Evolutionary conservation across 2,797 vertebrate genomes (phyloP).

Genomic region (Ceryle rudis): DNA sequence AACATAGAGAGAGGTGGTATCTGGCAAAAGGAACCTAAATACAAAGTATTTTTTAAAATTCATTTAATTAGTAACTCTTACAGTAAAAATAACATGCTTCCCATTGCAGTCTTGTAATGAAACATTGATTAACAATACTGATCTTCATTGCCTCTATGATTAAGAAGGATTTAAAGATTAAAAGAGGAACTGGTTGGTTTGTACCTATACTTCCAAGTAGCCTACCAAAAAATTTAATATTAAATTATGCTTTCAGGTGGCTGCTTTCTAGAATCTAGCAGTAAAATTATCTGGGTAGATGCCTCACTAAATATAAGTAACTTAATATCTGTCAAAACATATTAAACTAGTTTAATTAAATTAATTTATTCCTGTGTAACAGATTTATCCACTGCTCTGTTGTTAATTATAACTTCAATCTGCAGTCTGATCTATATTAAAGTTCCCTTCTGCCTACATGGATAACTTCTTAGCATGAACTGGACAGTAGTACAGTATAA

Average conservation of each 20-base stretch:
- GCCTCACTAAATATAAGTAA: not conserved
- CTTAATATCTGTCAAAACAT: not conserved
- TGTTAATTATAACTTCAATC: not conserved
- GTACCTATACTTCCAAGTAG: not conserved
- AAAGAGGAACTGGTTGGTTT: not conserved
- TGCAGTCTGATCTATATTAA: not conserved
- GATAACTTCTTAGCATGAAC: not conserved
- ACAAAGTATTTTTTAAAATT: not conserved
- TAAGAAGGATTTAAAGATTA: conserved; percentile 50
- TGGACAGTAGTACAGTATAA: not conserved
- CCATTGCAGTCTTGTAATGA: conserved; percentile 31
- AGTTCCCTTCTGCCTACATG: not conserved
- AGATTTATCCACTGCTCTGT: not conserved
- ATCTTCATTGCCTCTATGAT: conserved; percentile 44
- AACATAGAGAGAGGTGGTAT: not conserved
- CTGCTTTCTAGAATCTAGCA: not conserved
- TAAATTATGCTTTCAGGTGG: not conserved
- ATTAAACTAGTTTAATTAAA: not conserved
- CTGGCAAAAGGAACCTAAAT: conserved; percentile 8
- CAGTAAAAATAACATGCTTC: conserved; percentile 24
- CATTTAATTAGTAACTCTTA: conserved; percentile 28
- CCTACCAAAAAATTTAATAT: not conserved
- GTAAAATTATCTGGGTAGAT: conserved; percentile 2
- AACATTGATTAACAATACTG: conserved; percentile 68
- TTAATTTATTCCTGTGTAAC: not conserved